These are phyloP conservation scores for Beroe forskalii DNA, from an alignment of 37 sponge, comb jelly and placozoan genomes.

Conservation along the genomic window DNA sequence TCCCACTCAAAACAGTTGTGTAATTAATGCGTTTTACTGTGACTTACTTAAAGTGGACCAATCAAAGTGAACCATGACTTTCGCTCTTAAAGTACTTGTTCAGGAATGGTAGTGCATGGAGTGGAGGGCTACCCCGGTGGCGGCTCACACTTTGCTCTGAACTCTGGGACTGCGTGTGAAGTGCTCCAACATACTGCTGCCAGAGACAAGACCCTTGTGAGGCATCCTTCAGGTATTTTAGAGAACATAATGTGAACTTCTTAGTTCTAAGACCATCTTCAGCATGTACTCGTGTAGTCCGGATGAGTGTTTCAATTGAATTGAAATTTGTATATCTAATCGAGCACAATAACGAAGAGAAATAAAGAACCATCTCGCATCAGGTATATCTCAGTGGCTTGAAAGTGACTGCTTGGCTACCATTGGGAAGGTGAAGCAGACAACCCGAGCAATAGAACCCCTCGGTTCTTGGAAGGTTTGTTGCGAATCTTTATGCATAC, in stretches of 20 bases:
- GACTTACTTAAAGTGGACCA: no score
- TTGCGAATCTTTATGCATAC: no score
- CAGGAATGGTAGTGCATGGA: neutral
- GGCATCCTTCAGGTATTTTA: slow-evolving; percentile 29
- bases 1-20: no score
- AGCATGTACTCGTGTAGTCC: no score
- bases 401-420: slow-evolving; percentile 39
- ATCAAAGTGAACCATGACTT: no score
- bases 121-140: neutral
- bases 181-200: slow-evolving; percentile 22
- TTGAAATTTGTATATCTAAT: no score
- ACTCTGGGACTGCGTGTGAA: slow-evolving; percentile 38
- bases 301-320: no score
- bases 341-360: no score
- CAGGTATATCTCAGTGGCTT: slow-evolving; percentile 51
- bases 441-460: slow-evolving; percentile 4
- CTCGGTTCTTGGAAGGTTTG: slow-evolving; percentile 61
- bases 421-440: slow-evolving; percentile 37
- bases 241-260: neutral
- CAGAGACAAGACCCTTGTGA: slow-evolving; percentile 12
- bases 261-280: no score
- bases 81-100: no score
- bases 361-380: no score
- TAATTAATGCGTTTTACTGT: no score
- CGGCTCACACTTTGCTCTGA: slow-evolving; percentile 6